A percentile compares a stretch with the other conserved stretches of the same genome.
phyloP scores from a whole-genome alignment of 2,888 invertebrate species.

The Dendrolimus houi region DNA sequence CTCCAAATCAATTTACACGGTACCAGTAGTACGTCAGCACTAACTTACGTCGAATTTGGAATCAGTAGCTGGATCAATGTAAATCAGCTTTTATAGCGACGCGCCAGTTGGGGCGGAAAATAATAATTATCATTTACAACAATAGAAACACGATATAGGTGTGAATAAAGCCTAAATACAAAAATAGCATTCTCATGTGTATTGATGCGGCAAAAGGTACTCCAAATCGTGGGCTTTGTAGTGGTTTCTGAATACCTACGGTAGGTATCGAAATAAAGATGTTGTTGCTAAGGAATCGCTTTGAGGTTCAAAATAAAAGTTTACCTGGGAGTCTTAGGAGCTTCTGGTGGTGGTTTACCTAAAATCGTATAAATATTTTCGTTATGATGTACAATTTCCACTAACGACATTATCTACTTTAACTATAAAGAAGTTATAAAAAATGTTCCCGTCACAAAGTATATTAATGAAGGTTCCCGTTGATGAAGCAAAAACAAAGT shows the following conservation, averaged over 20 bases:
- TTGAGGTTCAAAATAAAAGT: background rate
- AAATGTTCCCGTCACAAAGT: no score
- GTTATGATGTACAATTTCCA: slow-evolving; percentile 79
- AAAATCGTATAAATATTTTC: slow-evolving; percentile 81
- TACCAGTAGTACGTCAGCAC: no score
- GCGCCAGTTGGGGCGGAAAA: no score
- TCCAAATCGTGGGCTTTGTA: background rate
- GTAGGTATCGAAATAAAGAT: background rate
- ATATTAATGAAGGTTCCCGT: no score
- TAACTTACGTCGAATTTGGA: no score
- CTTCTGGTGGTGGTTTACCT: slow-evolving; percentile 59
- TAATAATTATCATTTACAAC: no score
- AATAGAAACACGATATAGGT: no score
- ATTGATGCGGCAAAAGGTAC: background rate
- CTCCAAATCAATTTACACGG: no score
- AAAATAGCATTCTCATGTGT: background rate
- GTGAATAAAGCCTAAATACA: background rate
- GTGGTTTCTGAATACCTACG: background rate
- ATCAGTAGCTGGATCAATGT: no score
- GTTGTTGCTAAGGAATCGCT: background rate
- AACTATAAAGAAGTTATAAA: no score
- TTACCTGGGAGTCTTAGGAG: slow-evolving; percentile 70
- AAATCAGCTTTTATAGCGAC: no score
- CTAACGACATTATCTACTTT: slow-evolving; percentile 73
- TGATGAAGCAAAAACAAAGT: no score